Evolutionary conservation across 2,113 vertebrate species (phyloP), one percentile per base, ranked within the genome.

Genomic region (Proterorhinus semilunaris): DNA sequence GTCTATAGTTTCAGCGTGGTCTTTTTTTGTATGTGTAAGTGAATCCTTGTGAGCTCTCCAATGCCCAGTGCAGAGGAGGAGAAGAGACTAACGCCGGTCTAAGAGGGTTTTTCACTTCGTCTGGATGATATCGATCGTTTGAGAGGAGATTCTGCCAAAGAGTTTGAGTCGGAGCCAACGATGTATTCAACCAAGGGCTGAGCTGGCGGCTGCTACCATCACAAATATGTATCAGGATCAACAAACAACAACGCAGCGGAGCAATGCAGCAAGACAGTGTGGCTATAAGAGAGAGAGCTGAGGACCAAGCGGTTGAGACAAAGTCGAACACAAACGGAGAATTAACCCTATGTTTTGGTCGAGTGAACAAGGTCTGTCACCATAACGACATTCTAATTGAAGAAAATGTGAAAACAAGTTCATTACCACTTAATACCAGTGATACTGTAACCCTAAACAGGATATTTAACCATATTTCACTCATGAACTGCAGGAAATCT

Each of bases 81-180:
- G 11, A 42, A 61, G 11, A 42, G 58, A 45, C 42, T n/a, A 44
- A 8, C 43, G 15, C 58, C 15, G 42, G 13, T 44, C 58, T 61
- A 12, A n/a, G 58, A 45, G 58, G 58, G 58, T 61, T 44, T 58
- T 36, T 61, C 36, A 44, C 4, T 45, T 61, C 42, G 58, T 61
- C 58, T 61, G 58, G 42, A 61, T 61, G 15, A n/a, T 61, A 61
- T 61, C 13, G 58, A 61, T 61, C 42, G 58, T 45, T 44, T 43
- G 58, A 44, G 5, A 15, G n/a, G 58, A 61, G 42, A 43, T 61
- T 61, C 58, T 61, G 58, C 58, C 58, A 61, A 61, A 61, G 58
- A 44, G 13, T 61, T 61, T 61, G 58, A 44, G 42, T n/a, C 1
- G 4, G 58, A n/a, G 58, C 58, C 58, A 61, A 61, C 13, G n/a